Base-by-base conservation (phyloP, 2,888 invertebrate genomes). In the Tridacna crocea region DNA sequence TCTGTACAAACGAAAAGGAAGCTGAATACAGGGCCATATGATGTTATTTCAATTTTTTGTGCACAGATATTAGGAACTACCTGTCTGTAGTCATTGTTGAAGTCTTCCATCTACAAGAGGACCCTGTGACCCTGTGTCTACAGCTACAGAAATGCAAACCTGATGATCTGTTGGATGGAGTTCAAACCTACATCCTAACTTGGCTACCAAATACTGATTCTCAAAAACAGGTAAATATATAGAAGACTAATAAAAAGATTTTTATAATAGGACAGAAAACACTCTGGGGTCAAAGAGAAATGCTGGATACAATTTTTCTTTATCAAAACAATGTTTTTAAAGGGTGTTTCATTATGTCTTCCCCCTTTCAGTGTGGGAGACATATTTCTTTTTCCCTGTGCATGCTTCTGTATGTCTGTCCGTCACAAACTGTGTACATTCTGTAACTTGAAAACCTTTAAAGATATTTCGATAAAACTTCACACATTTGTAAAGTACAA, bases 41-140 rank as follows among this genome's bases (percentile, higher is more conserved):
- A 36, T 36, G 36, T 36, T 36, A 4, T 36, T 36, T 36, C 36
- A 36, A 36, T 4, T 36, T 36, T 36, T 36, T 8, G 3, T 36
- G n/a, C 63, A 13, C 86, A 89, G 89, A 60, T 51, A 48, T 89
- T 13, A 70, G 77, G 27, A 22, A 63, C 6, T 90, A 87, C 60
- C n/a, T 91, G 12, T 84, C 86, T 11, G 24, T 66, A 19, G 85
- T 90, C n/a, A 61, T 89, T 1, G 24, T 89, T 17, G 83, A 85
- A 36, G 76, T 89, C 15, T 87, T 90, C 36, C 90, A 92, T 79
- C 75, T 73, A 19, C 90, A 91, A 80, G 72, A 80, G 13, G 87
- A 90, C 60, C 89, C 90, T 15, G n/a, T 77, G 17, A 82, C 88
- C 10, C 66, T 90, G 48, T 80, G 87, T 73, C 72, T 60, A 27